Percentiles rank a stretch among this genome's conserved stretches.
Evolutionary conservation across 1,140 invertebrate genomes (phyloP).

Genomic region (Nasonia longicornis): DNA sequence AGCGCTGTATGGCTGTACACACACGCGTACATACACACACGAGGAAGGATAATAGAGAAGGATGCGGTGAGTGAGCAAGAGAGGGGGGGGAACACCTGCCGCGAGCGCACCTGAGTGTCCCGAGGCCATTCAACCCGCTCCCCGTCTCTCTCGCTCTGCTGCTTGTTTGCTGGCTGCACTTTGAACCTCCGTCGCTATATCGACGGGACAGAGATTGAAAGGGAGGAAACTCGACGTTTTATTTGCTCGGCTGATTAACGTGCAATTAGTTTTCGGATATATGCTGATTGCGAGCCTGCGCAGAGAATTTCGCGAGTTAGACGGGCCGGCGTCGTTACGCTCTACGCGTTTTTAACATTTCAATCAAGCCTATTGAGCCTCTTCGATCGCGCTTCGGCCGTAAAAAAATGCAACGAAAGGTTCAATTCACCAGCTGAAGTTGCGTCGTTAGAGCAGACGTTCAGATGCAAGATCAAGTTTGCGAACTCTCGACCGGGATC

Average conservation of each 20-base stretch:
- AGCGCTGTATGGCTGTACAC: neutral
- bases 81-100: constrained; percentile 48
- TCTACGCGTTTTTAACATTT: too few relatives aligned
- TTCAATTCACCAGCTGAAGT: too few relatives aligned
- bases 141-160: neutral
- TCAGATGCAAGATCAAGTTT: constrained; percentile 15
- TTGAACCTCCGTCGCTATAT: constrained; percentile 34
- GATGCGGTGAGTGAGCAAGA: constrained; percentile 2
- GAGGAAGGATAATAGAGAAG: constrained; percentile 30
- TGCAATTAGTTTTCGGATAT: constrained; percentile 31
- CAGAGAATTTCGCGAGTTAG: neutral
- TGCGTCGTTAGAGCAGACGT: constrained; percentile 12
- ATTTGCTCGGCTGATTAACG: constrained; percentile 33
- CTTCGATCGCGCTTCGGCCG: too few relatives aligned
- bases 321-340: too few relatives aligned
- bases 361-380: too few relatives aligned
- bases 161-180: constrained; percentile 35
- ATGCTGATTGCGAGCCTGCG: constrained; percentile 11
- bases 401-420: too few relatives aligned
- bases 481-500: neutral
- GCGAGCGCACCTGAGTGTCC: constrained; percentile 46
- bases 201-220: constrained; percentile 10
- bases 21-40: neutral
- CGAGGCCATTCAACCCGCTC: constrained; percentile 50
- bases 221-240: constrained; percentile 20